Evolutionary conservation across 2,888 invertebrate species (phyloP).

Genomic region (Eilema depressum): DNA sequence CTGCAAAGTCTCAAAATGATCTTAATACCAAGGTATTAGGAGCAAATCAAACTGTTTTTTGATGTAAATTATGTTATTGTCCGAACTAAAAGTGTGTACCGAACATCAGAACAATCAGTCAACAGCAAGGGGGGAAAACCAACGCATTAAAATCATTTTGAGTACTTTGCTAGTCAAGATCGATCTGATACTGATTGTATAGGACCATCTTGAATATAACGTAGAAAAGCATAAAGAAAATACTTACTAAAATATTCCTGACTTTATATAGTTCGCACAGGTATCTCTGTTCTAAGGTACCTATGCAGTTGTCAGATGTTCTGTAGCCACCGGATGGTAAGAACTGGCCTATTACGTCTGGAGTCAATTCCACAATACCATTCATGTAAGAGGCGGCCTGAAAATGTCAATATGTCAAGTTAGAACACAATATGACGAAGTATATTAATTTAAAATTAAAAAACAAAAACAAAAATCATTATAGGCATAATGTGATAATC

Average conservation of each 20-base stretch:
- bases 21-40: no score
- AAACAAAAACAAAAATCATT: no score
- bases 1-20: no score
- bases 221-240: no score
- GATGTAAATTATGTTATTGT: no score
- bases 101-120: no score
- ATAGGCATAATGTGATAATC: no score
- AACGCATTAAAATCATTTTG: no score
- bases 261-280: slow-evolving; percentile 56
- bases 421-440: neutral
- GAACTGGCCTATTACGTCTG: slow-evolving; percentile 27
- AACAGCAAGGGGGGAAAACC: no score
- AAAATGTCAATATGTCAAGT: neutral
- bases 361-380: slow-evolving; percentile 62
- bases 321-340: neutral
- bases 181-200: neutral
- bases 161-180: no score
- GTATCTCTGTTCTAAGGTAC: slow-evolving; percentile 36
- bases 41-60: no score
- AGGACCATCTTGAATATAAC: neutral
- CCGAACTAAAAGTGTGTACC: no score
- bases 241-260: slow-evolving; percentile 50
- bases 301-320: slow-evolving; percentile 48
- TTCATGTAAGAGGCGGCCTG: neutral
- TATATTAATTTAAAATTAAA: neutral